Evolutionary conservation across 1,140 invertebrate species (phyloP), one percentile per base, ranked within the genome.

Genomic region (Drosophila repletoides): DNA sequence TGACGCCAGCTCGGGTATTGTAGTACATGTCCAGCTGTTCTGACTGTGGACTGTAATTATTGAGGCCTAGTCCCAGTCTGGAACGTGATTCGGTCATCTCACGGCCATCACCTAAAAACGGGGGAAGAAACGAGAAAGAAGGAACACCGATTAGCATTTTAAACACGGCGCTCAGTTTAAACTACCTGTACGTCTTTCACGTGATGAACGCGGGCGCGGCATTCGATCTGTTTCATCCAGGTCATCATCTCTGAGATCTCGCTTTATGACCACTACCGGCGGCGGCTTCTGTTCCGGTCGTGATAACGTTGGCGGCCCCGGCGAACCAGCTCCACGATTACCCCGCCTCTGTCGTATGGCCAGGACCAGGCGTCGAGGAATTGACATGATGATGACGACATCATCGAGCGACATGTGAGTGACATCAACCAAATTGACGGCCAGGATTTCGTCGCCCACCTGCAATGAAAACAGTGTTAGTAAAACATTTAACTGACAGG

Each of bases 341-440:
- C 92, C 92, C 22, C 92, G 89, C 58, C 95, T 92, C 76, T 95
- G 95, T 65, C 97, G 93, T 36, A 97, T 98, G 60, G 97, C 97
- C 45, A 99, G 93, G 15, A 99, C 94, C 73, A 99, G 93, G 73
- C 98, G 93, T 79, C 98, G 93, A 0, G 98, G 98, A 91, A 99
- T 99, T 73, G 97, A 99, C 97, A 99, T 99, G 77, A 99, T 97
- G 77, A 99, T 98, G 48, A 99, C 98, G 31, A 99, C 98, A 91
- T 99, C 98, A 90, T 99, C 98, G 67, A 99, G 92, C 70, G 96
- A 98, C 98, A 99, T 99, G 79, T 96, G 95, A 52, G 96, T 96
- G 67, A 99, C 98, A 88, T 99, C 97, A 41, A 99, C 98, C 83
- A 98, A 92, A 92, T 99, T 99, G 26, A 99, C 97, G 3, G 97